Conservation (phyloP, 2,888 invertebrate species). For the Drosophila merina region DNA sequence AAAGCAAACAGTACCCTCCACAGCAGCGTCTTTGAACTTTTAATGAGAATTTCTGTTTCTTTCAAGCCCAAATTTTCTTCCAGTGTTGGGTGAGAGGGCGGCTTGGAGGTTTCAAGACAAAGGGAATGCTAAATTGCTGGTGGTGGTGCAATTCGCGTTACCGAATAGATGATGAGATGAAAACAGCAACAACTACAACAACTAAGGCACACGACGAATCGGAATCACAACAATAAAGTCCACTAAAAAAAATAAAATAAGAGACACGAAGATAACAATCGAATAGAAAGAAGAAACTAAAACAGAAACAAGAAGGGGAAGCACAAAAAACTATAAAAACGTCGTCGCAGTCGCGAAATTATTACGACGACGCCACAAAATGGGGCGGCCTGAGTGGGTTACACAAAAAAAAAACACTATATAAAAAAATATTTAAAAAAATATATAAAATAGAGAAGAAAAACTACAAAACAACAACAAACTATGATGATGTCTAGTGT, state of each 20-base stretch:
- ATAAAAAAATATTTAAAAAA: background rate
- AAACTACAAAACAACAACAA: conserved; percentile 4
- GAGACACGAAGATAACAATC: conserved; percentile 32
- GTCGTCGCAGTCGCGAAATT: conserved; percentile 72
- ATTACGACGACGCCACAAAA: conserved; percentile 69
- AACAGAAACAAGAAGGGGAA: conserved; percentile 26
- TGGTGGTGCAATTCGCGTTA: conserved; percentile 63
- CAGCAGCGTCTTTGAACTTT: too few relatives aligned
- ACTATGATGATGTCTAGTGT: conserved; percentile 15
- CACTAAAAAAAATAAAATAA: conserved; percentile 28
- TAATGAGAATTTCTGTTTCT: too few relatives aligned
- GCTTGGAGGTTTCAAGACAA: background rate
- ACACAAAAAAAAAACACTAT: conserved; percentile 52
- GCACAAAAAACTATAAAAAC: conserved; percentile 75
- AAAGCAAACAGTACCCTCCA: too few relatives aligned
- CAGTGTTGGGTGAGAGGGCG: background rate
- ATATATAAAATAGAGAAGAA: background rate
- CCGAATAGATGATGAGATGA: conserved; percentile 71
- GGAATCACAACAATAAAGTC: conserved; percentile 42
- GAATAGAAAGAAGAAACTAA: conserved; percentile 33
- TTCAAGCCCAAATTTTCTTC: background rate
- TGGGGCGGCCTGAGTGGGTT: conserved; percentile 67
- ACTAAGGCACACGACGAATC: conserved; percentile 21
- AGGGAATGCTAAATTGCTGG: conserved; percentile 20
- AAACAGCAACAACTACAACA: conserved; percentile 33